Evolutionary conservation across 2,113 vertebrate species (phyloP), one percentile per base, ranked within the genome.

Genomic region (Eulemur macaco): DNA sequence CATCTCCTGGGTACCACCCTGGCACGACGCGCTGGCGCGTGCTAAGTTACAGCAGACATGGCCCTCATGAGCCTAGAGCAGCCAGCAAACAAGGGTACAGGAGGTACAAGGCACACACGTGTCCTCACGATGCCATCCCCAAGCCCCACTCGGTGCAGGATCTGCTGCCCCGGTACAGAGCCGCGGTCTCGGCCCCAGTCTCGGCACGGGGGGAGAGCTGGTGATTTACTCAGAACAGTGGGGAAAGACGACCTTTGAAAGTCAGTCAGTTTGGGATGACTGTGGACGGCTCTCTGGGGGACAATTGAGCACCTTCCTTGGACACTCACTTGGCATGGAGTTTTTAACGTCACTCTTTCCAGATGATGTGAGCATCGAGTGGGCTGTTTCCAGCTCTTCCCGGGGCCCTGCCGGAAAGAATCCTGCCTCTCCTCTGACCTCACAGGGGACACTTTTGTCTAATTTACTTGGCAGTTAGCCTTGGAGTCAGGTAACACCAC

Each of bases 11-110:
- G 18, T 18, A 56, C 68, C 23, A 1, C 12, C 27, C 23, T 1
- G 20, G 29, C 12, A 42, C 15, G 9, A 7, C 3, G 6, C 1
- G 1, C 3, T 1, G 20, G 18, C 21, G 0, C 2, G 0, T 3
- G 1, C 39, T 1, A 42, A 71, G 47, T 20, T 20, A 34, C 6
- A 39, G 52, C 37, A 21, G 10, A 17, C 1, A 0, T 17, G 54
- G 4, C 37, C 56, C 56, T 68, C 11, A 15, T 27, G 13, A 39
- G 31, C 60, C 83, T 11, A 6, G 34, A 68, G 77, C 27, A 45
- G 15, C 66, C 50, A 25, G 27, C 21, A 29, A 25, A 74, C 31
- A 45, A 34, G 5, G 37, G 18, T 14, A 45, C 31, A 12, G 6
- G 0, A 2, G 42, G 11, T 17, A 3, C 29, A 8, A 31, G 12